Evolutionary conservation across 1,140 invertebrate genomes (phyloP), one percentile per base, ranked within the genome.

Genomic region (Cydia pomonella): DNA sequence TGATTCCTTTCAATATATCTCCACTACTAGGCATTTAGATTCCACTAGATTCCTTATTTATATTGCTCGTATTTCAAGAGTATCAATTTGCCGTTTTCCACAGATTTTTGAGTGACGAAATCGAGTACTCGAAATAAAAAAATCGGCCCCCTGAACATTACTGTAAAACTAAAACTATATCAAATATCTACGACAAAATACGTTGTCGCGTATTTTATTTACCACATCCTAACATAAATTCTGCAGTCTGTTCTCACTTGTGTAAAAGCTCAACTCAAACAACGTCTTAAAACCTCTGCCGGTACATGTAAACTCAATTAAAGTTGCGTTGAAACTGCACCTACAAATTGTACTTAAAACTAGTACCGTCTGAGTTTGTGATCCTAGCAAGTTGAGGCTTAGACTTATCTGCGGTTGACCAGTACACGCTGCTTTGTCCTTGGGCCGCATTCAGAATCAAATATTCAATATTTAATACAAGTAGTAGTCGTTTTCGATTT

Each of bases 281-380:
- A 47, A 47, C 44, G 12, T 59, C 53, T 59, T 59, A 50, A 21
- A 53, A 21, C n/a, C 50, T 18, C 50, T 18, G 25, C 27, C 16
- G 64, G 64, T 33, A 69, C 64, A 69, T 33, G 33, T 33, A 18
- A 69, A 69, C 64, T 69, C 64, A 69, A 69, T 69, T 69, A 18
- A 69, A 69, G 64, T 69, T 38, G 29, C 13, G 18, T 38, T 21
- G 7, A 29, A 69, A 66, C 63, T 66, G 64, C 33, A 18, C 64
- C 16, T 69, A 66, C 63, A 29, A 38, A 27, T n/a, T 33, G 63
- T 29, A 23, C 53, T 59, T 59, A 59, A 23, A 23, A 59, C 53
- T 59, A 59, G 18, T 7, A 9, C 21, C 25, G 63, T 12, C 27
- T 0, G 63, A 64, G 64, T 69, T 66, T 69, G 64, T 33, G 29